phyloP scores from a whole-genome alignment of 1,140 invertebrate species.

The Colletes latitarsis region DNA sequence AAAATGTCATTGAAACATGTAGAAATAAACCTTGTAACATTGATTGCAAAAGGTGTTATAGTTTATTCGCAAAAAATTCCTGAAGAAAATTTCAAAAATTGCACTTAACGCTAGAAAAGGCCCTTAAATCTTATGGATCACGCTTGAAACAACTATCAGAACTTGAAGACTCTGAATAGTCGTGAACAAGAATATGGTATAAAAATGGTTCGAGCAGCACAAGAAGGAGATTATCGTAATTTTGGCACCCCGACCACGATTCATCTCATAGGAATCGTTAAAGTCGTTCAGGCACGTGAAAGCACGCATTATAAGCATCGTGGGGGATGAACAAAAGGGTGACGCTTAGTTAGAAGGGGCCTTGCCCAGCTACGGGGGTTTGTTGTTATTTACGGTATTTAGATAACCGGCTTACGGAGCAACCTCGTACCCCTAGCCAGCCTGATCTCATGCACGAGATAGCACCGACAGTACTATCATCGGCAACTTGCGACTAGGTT shows the following conservation, averaged over 20 bases:
- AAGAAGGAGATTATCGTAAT: conserved; percentile 21
- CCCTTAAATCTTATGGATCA: no score
- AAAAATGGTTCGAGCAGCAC: background rate
- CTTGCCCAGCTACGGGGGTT: conserved; percentile 51
- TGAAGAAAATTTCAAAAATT: no score
- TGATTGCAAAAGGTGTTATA: no score
- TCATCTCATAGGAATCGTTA: conserved; percentile 33
- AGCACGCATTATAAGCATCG: conserved; percentile 37
- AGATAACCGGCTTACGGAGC: conserved; percentile 80
- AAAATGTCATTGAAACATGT: no score
- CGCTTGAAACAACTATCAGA: no score
- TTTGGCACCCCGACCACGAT: background rate
- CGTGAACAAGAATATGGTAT: background rate
- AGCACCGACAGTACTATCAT: conserved; percentile 64
- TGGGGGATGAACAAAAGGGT: conserved; percentile 43
- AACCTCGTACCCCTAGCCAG: conserved; percentile 73
- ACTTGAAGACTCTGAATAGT: no score
- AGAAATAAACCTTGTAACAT: no score
- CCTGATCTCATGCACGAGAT: conserved; percentile 76
- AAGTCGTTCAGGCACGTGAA: conserved; percentile 27
- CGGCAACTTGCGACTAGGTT: conserved; percentile 66
- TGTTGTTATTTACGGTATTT: conserved; percentile 81
- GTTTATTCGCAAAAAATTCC: no score
- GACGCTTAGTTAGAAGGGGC: conserved; percentile 7
- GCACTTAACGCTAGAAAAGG: no score